phyloP scores from a whole-genome alignment of 1,140 invertebrate genomes.

The Nomia melanderi region DNA sequence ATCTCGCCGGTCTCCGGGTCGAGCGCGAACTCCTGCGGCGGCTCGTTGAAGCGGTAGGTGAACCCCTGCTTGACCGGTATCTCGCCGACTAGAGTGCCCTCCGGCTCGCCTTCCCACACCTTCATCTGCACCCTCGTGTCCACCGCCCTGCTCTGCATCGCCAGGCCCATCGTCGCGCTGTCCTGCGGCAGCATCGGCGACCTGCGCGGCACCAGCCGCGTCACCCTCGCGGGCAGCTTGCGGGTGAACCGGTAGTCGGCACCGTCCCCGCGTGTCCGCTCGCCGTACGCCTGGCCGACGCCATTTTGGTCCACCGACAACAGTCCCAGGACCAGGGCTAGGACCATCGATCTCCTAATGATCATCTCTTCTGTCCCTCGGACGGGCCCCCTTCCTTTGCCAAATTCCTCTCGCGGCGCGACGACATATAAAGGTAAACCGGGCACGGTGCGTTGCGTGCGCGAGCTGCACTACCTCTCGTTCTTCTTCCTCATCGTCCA shows the following conservation, averaged over 20 bases:
- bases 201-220: slow-evolving; percentile 77
- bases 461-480: slow-evolving; percentile 71
- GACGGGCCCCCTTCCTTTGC: slow-evolving; percentile 60
- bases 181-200: slow-evolving; percentile 75
- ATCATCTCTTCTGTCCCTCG: slow-evolving; percentile 67
- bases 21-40: slow-evolving; percentile 90
- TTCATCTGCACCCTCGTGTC: slow-evolving; percentile 92
- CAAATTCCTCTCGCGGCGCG: slow-evolving; percentile 49
- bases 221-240: slow-evolving; percentile 68
- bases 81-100: slow-evolving; percentile 90
- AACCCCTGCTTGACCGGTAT: slow-evolving; percentile 94
- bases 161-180: slow-evolving; percentile 73
- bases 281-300: slow-evolving; percentile 54
- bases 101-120: slow-evolving; percentile 90
- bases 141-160: slow-evolving; percentile 92
- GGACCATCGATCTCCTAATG: slow-evolving; percentile 68
- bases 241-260: slow-evolving; percentile 38
- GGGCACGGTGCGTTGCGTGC: slow-evolving; percentile 11
- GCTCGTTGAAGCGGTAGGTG: slow-evolving; percentile 95
- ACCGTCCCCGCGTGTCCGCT: slow-evolving; percentile 55
- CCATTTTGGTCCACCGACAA: slow-evolving; percentile 69
- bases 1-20: slow-evolving; percentile 92
- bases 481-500: slow-evolving; percentile 73
- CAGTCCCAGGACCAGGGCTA: slow-evolving; percentile 72
- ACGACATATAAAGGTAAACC: slow-evolving; percentile 57